A percentile compares a stretch with the other conserved stretches of the same genome.
These are phyloP conservation scores for Dendroctonus ponderosae DNA, from an alignment of 1,140 invertebrate genomes.

Conservation along the genomic window DNA sequence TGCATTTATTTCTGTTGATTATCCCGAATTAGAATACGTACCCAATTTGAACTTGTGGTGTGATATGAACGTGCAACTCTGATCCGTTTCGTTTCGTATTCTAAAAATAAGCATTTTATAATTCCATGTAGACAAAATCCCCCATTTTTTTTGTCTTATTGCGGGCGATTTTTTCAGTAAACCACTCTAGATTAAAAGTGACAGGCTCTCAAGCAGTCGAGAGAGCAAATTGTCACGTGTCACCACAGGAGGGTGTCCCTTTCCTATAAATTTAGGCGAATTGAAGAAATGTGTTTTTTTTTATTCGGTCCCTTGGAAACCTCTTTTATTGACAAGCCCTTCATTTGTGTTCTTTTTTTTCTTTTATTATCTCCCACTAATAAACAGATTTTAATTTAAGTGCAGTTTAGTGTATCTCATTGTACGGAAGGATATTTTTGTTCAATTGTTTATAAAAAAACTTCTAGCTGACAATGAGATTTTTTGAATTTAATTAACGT, in stretches of 20 bases:
- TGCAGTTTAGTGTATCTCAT: too few species aligned
- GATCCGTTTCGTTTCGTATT: too few species aligned
- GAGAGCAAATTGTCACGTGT: slow-evolving; percentile 44
- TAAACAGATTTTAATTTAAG: not conserved
- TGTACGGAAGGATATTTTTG: too few species aligned
- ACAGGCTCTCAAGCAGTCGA: slow-evolving; percentile 38
- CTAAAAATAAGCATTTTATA: too few species aligned
- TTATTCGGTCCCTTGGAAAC: not conserved
- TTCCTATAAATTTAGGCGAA: slow-evolving; percentile 42
- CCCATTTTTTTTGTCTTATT: slow-evolving; percentile 4
- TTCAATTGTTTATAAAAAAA: too few species aligned
- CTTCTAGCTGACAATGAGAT: too few species aligned
- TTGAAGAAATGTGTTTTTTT: slow-evolving; percentile 44
- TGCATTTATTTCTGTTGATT: too few species aligned
- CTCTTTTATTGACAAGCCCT: slow-evolving; percentile 7
- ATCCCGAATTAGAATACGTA: too few species aligned
- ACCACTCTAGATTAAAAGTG: slow-evolving; percentile 42
- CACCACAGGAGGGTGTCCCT: slow-evolving; percentile 28
- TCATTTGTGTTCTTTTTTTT: not conserved
- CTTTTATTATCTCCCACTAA: not conserved
- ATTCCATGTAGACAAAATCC: too few species aligned
- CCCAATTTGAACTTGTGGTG: too few species aligned
- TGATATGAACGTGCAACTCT: too few species aligned
- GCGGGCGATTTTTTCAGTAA: slow-evolving; percentile 9
- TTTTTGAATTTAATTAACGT: too few species aligned